Base-by-base conservation (phyloP, 53 echinoderm and acorn worm genomes). In the Holothuria scabra region DNA sequence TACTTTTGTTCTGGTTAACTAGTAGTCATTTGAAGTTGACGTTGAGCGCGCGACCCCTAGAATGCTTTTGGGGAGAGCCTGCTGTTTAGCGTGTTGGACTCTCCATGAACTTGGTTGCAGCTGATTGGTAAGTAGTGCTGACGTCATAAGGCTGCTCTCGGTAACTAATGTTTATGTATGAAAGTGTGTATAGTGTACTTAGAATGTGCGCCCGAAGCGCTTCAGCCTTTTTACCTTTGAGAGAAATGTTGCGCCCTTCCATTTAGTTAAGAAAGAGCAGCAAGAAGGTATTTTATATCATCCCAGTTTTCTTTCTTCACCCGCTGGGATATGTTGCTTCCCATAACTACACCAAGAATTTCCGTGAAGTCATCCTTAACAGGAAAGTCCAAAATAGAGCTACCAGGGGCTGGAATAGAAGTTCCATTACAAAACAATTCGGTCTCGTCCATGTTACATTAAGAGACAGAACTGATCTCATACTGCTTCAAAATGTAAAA, bases 141-240 rank as follows among this genome's bases (percentile, higher is more conserved):
- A n/a, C n/a, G n/a, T n/a, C n/a, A n/a, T n/a, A n/a, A n/a, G n/a
- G n/a, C n/a, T n/a, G n/a, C n/a, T n/a, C n/a, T n/a, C n/a, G n/a
- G n/a, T n/a, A n/a, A n/a, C n/a, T n/a, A n/a, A n/a, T n/a, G n/a
- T n/a, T n/a, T n/a, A n/a, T n/a, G n/a, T n/a, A n/a, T n/a, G n/a
- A n/a, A n/a, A n/a, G n/a, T n/a, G n/a, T n/a, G n/a, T n/a, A n/a
- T n/a, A n/a, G n/a, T n/a, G n/a, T n/a, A n/a, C n/a, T n/a, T n/a
- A n/a, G n/a, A n/a, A n/a, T n/a, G n/a, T n/a, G n/a, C n/a, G n/a
- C n/a, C n/a, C n/a, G n/a, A n/a, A n/a, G n/a, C n/a, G n/a, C n/a
- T n/a, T n/a, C n/a, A n/a, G n/a, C n/a, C n/a, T n/a, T 72, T 84
- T 56, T 84, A 9, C 85, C 85, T 58, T 84, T 84, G 22, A 84